Conservation (phyloP, 2,888 invertebrate species). For the Ectemnius cavifrons region DNA sequence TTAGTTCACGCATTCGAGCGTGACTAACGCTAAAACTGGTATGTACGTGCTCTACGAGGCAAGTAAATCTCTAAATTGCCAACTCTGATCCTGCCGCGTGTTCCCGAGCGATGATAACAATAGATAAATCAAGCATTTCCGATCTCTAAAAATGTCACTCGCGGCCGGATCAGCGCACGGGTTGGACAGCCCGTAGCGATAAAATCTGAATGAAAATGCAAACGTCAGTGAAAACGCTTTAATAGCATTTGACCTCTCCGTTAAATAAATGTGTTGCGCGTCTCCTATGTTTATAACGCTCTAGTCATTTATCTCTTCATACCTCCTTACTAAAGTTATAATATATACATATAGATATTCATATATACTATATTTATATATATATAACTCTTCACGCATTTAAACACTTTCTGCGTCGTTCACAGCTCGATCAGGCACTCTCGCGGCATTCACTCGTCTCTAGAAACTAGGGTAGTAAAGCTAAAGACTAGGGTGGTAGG, state of each 20-base stretch:
- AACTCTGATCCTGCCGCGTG: conserved; percentile 7
- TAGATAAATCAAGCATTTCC: neutral
- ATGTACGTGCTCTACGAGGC: conserved; percentile 21
- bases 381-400: neutral
- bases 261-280: neutral
- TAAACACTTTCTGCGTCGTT: neutral
- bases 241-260: neutral
- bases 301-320: neutral
- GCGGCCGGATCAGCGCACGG: neutral
- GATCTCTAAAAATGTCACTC: neutral
- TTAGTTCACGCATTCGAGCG: conserved; percentile 1
- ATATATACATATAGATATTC: neutral
- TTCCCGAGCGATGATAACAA: conserved; percentile 6
- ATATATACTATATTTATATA: neutral
- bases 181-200: conserved; percentile 8
- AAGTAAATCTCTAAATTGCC: conserved; percentile 21
- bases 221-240: conserved; percentile 13
- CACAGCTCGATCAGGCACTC: conserved; percentile 1
- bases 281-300: conserved; percentile 7
- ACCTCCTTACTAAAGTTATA: neutral
- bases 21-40: conserved; percentile 28
- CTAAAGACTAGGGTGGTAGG: conserved; percentile 56
- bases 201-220: conserved; percentile 17
- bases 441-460: neutral
- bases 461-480: conserved; percentile 33